Evolutionary conservation across 1,140 invertebrate species (phyloP).

Genomic region (Subanguina moxae): DNA sequence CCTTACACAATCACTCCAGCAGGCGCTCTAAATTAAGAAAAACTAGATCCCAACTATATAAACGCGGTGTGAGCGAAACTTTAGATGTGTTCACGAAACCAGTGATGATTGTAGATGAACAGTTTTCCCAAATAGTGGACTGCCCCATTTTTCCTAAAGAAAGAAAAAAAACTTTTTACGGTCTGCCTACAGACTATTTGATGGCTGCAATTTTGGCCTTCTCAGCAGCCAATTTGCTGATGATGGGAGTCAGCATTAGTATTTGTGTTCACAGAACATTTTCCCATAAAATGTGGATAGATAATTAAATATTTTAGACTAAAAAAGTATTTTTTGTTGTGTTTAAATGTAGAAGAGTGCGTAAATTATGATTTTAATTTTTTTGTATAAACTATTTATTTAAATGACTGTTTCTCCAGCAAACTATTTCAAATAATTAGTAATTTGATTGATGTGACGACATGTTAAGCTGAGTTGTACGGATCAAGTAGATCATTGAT

Average conservation of each 20-base stretch:
- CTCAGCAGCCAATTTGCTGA: conserved; percentile 18
- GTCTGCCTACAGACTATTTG: neutral
- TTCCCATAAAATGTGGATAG: conserved; percentile 9
- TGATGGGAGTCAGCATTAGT: conserved; percentile 3
- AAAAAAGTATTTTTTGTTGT: too few relatives aligned
- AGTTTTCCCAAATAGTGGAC: conserved; percentile 44
- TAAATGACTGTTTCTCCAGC: too few relatives aligned
- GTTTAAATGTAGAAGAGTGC: too few relatives aligned
- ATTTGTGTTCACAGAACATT: conserved; percentile 23
- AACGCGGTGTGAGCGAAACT: conserved; percentile 24
- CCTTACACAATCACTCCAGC: conserved; percentile 31
- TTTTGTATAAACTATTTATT: too few relatives aligned
- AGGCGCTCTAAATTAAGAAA: conserved; percentile 10
- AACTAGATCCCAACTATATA: conserved; percentile 26
- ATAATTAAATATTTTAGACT: neutral
- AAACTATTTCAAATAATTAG: too few relatives aligned
- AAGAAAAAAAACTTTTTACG: conserved; percentile 2
- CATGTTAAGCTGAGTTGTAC: too few relatives aligned
- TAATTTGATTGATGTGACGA: too few relatives aligned
- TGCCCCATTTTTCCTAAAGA: conserved; percentile 21
- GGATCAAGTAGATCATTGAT: too few relatives aligned
- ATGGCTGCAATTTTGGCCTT: conserved; percentile 2
- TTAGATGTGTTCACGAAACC: conserved; percentile 50
- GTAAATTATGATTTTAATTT: too few relatives aligned
- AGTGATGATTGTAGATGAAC: conserved; percentile 47